Evolutionary conservation across 1,140 invertebrate species (phyloP), one percentile per base, ranked within the genome.

Genomic region (Apis mellifera): DNA sequence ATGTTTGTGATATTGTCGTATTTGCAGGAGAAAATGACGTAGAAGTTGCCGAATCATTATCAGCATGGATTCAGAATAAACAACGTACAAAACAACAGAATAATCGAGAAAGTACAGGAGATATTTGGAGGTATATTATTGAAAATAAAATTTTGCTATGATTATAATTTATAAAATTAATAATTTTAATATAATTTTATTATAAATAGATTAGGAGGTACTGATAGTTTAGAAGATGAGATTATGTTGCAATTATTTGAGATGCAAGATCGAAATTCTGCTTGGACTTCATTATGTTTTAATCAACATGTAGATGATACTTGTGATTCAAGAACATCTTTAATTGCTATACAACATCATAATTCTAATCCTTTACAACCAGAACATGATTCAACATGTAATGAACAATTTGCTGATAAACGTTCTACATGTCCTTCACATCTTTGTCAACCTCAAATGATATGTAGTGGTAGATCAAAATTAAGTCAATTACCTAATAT

Each of bases 1-100:
- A 19, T 50, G 32, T 26, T 55, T 83, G 13, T 12, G 23, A 55
- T 69, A 64, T 59, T n/a, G 65, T 21, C 54, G 72, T 83, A 15
- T 78, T 92, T 94, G 92, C 89, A 95, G 96, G 95, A 83, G 96
- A 97, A 91, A 97, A 97, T 92, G 96, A 97, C 90, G 95, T 97
- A 9, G 96, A 97, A 89, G 95, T 96, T 92, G 96, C 96, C 1
- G 96, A 97, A 90, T 95, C 92, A 15, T 88, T 93, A 21, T 64
- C 89, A 17, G 89, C 91, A 0, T 93, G 92, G 92, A 82, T 91
- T 75, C 90, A 91, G 9, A 92, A 90, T 54, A 93, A 93, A 66
- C 90, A 91, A 19, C 91, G 90, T 68, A 84, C 84, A 15, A 91
- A 91, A 21, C 90, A 90, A 84, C 86, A 83, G 55, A 90, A 88